These are phyloP conservation scores for Euzetes globulus DNA, from an alignment of 2,888 invertebrate species.

Conservation along the genomic window DNA sequence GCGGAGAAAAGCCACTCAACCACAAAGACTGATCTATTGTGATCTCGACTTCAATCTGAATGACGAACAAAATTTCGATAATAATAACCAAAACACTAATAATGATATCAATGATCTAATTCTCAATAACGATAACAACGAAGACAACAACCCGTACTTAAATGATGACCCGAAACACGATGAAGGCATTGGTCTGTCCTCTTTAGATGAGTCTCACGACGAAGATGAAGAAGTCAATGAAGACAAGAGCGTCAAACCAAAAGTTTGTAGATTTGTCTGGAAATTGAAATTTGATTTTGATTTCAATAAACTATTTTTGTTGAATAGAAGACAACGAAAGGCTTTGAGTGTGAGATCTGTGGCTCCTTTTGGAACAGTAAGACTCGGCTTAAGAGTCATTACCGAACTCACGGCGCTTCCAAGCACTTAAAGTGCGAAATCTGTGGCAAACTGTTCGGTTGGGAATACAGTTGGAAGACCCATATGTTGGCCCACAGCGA, in stretches of 20 bases:
- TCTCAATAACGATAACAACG: background rate
- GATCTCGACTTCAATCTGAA: constrained; percentile 14
- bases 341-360: constrained; percentile 22
- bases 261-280: too few relatives aligned
- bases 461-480: constrained; percentile 39
- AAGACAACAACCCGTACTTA: background rate
- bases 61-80: background rate
- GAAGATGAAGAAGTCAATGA: background rate
- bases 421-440: constrained; percentile 38
- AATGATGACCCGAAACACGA: background rate
- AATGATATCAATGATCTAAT: background rate
- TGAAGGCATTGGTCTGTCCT: background rate
- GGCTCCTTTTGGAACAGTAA: constrained; percentile 18
- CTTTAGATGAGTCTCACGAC: background rate
- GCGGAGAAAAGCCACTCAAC: constrained; percentile 25
- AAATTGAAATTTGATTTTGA: background rate
- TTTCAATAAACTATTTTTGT: too few relatives aligned
- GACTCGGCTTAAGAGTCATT: constrained; percentile 36
- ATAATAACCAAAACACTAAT: too few relatives aligned
- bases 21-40: constrained; percentile 25
- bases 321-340: background rate
- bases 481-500: constrained; percentile 39
- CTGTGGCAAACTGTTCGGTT: constrained; percentile 39
- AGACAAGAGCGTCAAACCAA: background rate
- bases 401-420: constrained; percentile 37